phyloP scores from a whole-genome alignment of 2,888 invertebrate genomes.

The Clitarchus hookeri region DNA sequence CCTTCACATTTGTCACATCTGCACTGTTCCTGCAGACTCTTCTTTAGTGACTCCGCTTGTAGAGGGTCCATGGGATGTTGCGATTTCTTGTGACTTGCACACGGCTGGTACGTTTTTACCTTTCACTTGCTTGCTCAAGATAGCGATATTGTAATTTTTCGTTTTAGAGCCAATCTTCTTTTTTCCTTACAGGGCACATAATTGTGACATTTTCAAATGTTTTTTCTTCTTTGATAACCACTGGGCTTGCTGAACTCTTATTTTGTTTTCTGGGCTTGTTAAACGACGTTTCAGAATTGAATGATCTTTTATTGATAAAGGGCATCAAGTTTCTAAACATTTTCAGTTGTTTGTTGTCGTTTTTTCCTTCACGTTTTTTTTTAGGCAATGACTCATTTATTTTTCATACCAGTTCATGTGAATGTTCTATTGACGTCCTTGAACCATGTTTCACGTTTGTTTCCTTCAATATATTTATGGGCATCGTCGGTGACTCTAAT shows the following conservation, averaged over 20 bases:
- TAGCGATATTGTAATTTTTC: background rate
- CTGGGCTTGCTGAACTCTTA: background rate
- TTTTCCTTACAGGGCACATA: background rate
- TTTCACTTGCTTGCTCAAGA: background rate
- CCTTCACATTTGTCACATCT: background rate
- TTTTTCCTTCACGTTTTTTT: background rate
- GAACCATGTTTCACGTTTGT: background rate
- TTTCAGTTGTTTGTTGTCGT: background rate
- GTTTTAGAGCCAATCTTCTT: background rate
- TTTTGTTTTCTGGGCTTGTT: slow-evolving; percentile 5
- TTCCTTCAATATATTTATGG: background rate
- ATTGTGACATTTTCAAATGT: background rate
- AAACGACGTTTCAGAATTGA: background rate
- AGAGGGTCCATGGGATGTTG: background rate
- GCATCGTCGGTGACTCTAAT: background rate
- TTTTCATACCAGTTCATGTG: background rate
- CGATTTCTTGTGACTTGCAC: background rate
- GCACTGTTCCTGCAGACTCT: background rate
- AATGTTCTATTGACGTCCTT: background rate
- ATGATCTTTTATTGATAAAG: background rate
- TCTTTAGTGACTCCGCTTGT: background rate
- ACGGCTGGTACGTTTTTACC: background rate
- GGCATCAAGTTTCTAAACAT: slow-evolving; percentile 15
- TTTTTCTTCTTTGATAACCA: background rate
- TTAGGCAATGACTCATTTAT: background rate